These are phyloP conservation scores for Chrysina gloriosa DNA, from an alignment of 2,888 invertebrate species.

Conservation along the genomic window DNA sequence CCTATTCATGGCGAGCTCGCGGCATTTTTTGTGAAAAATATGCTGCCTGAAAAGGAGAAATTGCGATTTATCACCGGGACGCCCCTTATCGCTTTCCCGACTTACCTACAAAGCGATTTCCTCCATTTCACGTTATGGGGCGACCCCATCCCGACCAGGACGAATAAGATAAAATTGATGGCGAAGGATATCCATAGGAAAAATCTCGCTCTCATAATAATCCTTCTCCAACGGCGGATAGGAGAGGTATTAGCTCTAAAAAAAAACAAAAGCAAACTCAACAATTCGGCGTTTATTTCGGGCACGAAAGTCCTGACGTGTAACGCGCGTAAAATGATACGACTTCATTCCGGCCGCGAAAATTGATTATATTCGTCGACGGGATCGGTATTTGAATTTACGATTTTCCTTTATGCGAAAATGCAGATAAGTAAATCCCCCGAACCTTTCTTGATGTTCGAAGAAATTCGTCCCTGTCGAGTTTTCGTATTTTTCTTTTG, in stretches of 20 bases:
- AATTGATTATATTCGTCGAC: not conserved
- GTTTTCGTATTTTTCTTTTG: not conserved
- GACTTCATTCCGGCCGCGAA: no score
- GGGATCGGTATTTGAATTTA: slow-evolving; percentile 14
- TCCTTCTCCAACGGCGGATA: not conserved
- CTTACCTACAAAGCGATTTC: slow-evolving; percentile 26
- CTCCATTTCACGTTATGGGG: slow-evolving; percentile 22
- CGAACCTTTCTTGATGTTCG: no score
- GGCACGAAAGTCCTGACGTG: no score
- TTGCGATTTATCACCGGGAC: not conserved
- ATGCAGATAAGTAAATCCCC: not conserved
- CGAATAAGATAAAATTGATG: slow-evolving; percentile 5
- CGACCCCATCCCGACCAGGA: slow-evolving; percentile 1
- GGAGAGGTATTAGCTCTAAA: not conserved
- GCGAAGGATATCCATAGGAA: slow-evolving; percentile 29
- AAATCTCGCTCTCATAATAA: slow-evolving; percentile 11
- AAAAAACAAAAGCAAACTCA: slow-evolving; percentile 25
- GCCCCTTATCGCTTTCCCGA: not conserved
- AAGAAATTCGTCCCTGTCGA: not conserved
- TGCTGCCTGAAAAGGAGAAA: slow-evolving; percentile 48
- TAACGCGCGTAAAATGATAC: no score
- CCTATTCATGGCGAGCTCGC: slow-evolving; percentile 50
- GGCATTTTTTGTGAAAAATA: slow-evolving; percentile 53
- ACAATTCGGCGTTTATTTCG: slow-evolving; percentile 28
- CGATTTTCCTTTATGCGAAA: slow-evolving; percentile 15